Evolutionary conservation across 2,797 vertebrate species (phyloP), one percentile per base, ranked within the genome.

Genomic region (Phoxinus dragarum): DNA sequence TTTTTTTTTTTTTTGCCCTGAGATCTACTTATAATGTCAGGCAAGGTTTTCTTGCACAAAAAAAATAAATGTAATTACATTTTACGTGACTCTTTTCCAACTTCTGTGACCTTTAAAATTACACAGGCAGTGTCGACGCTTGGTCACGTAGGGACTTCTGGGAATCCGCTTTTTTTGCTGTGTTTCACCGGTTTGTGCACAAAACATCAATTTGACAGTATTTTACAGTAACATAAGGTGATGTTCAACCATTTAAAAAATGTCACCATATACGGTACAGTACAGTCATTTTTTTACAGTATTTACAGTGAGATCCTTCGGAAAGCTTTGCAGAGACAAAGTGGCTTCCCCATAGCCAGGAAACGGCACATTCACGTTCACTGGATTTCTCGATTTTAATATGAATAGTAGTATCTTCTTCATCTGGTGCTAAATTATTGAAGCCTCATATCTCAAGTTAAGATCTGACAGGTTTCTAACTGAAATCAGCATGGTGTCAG

Each of bases 361-460:
- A 75, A 23, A 23, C 73, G 14, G 19, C 19, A 23, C 19, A 76
- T 56, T 56, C 34, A 54, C 73, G 56, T 56, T 76, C 74, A 76
- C 49, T 38, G 49, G 19, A 54, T 36, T 23, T 38, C 27, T 54
- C 2, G 4, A 36, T 56, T 38, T 38, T 36, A 76, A 23, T 38
- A 56, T 38, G 34, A 56, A 38, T n/a, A 38, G 11, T 16, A 7
- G 11, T 21, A 56, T 75, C 6, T 56, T 75, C 31, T 75, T 56
- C 6, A 34, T 66, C 74, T 38, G 19, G 34, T 52, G 19, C 21
- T n/a, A 36, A 76, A 56, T 38, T 75, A 75, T 21, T 36, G 47
- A 75, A 66, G 31, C 12, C 61, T 66, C 61, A 34, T 17, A 66
- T 23, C 47, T 75, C 14, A 34, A 52, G 17, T 75, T 38, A n/a